phyloP scores from a whole-genome alignment of 2,888 invertebrate genomes.

The Caradrina clavipalpis region DNA sequence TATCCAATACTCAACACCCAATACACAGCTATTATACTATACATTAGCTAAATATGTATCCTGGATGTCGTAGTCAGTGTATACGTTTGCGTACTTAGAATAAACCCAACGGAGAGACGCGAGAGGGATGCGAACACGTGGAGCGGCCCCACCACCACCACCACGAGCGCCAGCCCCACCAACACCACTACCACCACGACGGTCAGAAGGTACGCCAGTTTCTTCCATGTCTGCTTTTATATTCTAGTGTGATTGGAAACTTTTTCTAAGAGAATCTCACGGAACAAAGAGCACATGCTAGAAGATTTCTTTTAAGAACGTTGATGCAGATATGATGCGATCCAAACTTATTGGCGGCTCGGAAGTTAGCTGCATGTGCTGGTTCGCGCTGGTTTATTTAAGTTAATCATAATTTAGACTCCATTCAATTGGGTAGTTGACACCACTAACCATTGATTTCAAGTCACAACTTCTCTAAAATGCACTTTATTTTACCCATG shows the following conservation, averaged over 20 bases:
- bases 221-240: slow-evolving; percentile 3
- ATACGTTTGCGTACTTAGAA: slow-evolving; percentile 68
- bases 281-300: background rate
- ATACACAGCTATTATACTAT: slow-evolving; percentile 8
- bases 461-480: too few species aligned
- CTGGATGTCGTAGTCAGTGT: slow-evolving; percentile 31
- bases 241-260: background rate
- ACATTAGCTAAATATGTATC: background rate
- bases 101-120: slow-evolving; percentile 77
- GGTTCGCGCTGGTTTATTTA: too few species aligned
- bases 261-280: background rate
- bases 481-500: too few species aligned
- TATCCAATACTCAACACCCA: slow-evolving; percentile 6
- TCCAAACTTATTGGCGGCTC: too few species aligned
- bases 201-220: slow-evolving; percentile 79
- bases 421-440: too few species aligned
- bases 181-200: slow-evolving; percentile 77
- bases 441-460: too few species aligned
- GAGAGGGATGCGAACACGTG: slow-evolving; percentile 83
- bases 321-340: background rate
- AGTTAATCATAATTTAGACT: too few species aligned
- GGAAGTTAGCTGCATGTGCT: too few species aligned
- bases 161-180: slow-evolving; percentile 68
- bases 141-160: slow-evolving; percentile 75
- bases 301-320: background rate